These are phyloP conservation scores for Condylura cristata DNA, from an alignment of 2,113 vertebrate genomes.

Conservation along the genomic window DNA sequence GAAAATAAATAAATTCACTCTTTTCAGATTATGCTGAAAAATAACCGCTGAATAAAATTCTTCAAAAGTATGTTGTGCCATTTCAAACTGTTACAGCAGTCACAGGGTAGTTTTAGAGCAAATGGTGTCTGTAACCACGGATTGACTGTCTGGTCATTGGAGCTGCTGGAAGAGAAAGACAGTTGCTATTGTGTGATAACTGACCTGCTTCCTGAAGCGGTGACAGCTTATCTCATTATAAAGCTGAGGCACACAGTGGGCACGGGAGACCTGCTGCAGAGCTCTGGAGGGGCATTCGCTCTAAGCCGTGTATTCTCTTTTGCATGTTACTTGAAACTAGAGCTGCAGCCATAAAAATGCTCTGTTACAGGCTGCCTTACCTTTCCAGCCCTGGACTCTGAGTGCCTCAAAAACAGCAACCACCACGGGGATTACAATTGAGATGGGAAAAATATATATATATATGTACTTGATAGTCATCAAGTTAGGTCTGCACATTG, in stretches of 20 bases:
- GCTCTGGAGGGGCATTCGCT: neutral
- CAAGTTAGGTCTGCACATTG: constrained; percentile 17
- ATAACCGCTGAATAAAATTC: neutral
- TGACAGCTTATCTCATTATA: neutral
- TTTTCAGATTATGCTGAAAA: neutral
- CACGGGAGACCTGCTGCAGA: neutral
- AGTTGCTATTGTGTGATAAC: neutral
- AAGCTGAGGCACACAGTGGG: neutral
- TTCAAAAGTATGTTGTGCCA: neutral
- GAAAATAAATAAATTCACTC: neutral
- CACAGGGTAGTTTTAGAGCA: neutral
- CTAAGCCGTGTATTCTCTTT: neutral
- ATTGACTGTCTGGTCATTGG: neutral
- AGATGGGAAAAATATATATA: too few relatives aligned
- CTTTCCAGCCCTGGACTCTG: neutral
- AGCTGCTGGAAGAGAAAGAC: neutral
- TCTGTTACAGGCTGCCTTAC: neutral
- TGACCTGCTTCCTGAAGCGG: neutral
- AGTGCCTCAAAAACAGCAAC: neutral
- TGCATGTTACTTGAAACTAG: neutral
- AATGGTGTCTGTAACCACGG: neutral
- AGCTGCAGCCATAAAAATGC: neutral
- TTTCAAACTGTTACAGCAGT: neutral
- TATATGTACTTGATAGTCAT: constrained; percentile 31
- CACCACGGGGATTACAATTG: too few relatives aligned